Conservation (phyloP, 2,113 vertebrate genomes). For the Macrotis lagotis region DNA sequence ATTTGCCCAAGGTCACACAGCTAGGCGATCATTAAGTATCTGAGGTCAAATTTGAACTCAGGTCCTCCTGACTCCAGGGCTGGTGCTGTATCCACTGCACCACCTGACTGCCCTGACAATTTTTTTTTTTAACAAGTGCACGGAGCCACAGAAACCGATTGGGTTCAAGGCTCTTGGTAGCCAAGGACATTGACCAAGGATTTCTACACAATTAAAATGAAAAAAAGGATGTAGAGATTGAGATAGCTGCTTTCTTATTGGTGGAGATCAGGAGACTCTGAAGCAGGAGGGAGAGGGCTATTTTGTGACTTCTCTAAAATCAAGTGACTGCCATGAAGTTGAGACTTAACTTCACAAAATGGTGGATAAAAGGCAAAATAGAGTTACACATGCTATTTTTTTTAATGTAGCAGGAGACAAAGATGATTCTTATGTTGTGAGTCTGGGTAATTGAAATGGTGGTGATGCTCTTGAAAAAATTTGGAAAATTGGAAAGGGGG, state of each 20-base stretch:
- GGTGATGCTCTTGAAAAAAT: background rate
- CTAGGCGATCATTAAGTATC: too few species aligned
- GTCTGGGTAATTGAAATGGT: background rate
- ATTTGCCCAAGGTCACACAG: too few species aligned
- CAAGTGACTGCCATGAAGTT: background rate
- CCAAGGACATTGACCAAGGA: background rate
- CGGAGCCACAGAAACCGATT: background rate
- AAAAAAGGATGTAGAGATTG: background rate
- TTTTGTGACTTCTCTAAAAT: background rate
- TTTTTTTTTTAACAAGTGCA: background rate
- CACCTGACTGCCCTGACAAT: too few species aligned
- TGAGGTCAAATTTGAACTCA: too few species aligned
- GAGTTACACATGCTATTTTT: background rate
- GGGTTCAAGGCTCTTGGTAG: background rate
- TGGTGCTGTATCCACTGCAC: too few species aligned
- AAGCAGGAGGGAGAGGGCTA: background rate
- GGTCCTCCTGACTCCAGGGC: too few species aligned
- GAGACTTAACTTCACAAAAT: background rate
- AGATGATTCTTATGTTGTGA: background rate
- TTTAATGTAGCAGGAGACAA: background rate
- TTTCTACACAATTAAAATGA: background rate
- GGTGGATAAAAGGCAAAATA: background rate
- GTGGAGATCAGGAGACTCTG: background rate
- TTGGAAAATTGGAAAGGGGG: background rate
- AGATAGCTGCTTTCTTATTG: background rate